Evolutionary conservation across 1,140 invertebrate genomes (phyloP).

Genomic region (Polypedilum vanderplanki): DNA sequence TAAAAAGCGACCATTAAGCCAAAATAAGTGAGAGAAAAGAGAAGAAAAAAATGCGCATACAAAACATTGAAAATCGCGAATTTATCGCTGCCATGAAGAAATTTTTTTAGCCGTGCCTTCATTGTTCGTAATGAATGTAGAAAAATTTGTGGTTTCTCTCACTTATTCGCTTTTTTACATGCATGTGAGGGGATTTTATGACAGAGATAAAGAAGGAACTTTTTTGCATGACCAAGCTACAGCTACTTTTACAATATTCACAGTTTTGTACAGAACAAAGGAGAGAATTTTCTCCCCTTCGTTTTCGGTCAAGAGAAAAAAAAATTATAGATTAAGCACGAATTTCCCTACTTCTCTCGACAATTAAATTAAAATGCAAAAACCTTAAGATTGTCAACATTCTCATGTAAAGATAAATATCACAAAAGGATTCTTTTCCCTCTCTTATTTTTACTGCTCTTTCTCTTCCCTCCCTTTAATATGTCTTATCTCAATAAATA

Average conservation of each 20-base stretch:
- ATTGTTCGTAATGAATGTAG: slow-evolving; percentile 26
- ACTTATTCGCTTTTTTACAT: too few relatives aligned
- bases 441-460: background rate
- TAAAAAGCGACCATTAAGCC: slow-evolving; percentile 18
- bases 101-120: slow-evolving; percentile 8
- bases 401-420: background rate
- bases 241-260: slow-evolving; percentile 15
- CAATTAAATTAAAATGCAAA: too few relatives aligned
- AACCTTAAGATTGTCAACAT: background rate
- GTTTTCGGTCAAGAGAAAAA: background rate
- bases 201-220: background rate
- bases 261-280: background rate
- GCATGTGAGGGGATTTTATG: background rate
- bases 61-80: slow-evolving; percentile 21
- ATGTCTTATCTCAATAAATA: background rate
- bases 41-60: background rate
- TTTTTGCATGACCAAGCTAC: background rate
- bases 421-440: background rate
- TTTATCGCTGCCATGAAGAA: slow-evolving; percentile 21
- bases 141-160: slow-evolving; percentile 9
- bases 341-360: background rate
- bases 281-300: background rate
- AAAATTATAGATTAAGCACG: slow-evolving; percentile 1
- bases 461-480: background rate
- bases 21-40: background rate